Evolutionary conservation across 2,113 vertebrate genomes (phyloP), one percentile per base, ranked within the genome.

Genomic region (Brachypodius melanocephalos): DNA sequence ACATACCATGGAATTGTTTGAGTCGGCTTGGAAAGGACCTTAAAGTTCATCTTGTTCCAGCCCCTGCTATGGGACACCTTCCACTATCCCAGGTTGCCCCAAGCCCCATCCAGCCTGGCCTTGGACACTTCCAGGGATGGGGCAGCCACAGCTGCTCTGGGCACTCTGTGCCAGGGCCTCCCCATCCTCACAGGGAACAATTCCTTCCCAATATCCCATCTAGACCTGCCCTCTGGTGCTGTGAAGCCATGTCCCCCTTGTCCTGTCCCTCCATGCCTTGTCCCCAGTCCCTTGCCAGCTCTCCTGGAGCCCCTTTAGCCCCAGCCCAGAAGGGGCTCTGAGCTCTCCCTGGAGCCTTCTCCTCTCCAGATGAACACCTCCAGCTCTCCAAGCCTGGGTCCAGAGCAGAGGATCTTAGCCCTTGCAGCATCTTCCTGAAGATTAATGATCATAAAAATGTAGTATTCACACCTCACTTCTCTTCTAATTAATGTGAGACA

Each of bases 381-480:
- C 73, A 77, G 18, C 22, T 57, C 15, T 61, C 5, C 36, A 24
- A 69, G 19, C 38, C 28, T 52, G 38, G 18, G 24, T 77, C 45
- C 46, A 46, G 8, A 59, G 54, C 14, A 26, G 32, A 76, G 46
- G 26, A 9, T 14, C 32, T 59, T 54, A 52, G 21, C 38, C 28
- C 32, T 67, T 22, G 32, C 38, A 69, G 46, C 28, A 61, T 46
- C 54, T 93, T 92, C 80, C 73, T 81, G 36, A 87, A 93, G 72
- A 84, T 93, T 69, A 94, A 78, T 77, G 88, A 49, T 51, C 83
- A 58, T 43, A 26, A 82, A 69, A 95, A 71, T 59, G 19, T 26
- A 67, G 26, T 31, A 31, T 10, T 68, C 54, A 61, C 57, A 38
- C 45, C 20, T 52, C 79, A n/a, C 61, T 84, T 90, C 63, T 85